Percentiles rank a stretch among this genome's conserved stretches.
These are phyloP conservation scores for Erpobdella octoculata DNA, from an alignment of 2,888 invertebrate species.

Conservation along the genomic window DNA sequence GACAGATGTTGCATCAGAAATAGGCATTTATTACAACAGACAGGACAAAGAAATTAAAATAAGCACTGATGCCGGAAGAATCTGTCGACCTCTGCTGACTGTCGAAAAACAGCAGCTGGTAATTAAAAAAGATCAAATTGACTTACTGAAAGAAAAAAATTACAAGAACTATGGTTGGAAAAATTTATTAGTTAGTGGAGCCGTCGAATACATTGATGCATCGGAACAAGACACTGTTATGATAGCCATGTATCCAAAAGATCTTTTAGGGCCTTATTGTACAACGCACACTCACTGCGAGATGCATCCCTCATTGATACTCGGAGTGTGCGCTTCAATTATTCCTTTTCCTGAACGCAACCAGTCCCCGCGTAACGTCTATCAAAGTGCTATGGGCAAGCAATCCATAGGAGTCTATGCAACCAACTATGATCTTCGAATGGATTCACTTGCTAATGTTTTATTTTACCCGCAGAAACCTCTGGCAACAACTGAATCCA, in stretches of 20 bases:
- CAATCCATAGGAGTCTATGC: conserved; percentile 90
- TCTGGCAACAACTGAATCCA: conserved; percentile 88
- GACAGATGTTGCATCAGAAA: conserved; percentile 99
- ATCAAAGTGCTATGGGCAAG: conserved; percentile 99
- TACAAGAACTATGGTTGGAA: conserved; percentile 76
- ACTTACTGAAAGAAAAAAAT: conserved; percentile 88
- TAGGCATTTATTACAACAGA: conserved; percentile 98
- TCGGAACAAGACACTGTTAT: conserved; percentile 98
- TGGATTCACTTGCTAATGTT: conserved; percentile 98
- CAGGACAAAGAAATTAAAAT: conserved; percentile 96
- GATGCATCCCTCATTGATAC: conserved; percentile 99
- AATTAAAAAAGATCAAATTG: conserved; percentile 87
- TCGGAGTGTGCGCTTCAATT: conserved; percentile 98
- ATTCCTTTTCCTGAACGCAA: conserved; percentile 99
- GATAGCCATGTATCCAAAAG: conserved; percentile 98
- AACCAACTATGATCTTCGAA: conserved; percentile 96
- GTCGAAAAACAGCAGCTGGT: conserved; percentile 87
- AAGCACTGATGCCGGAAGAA: conserved; percentile 96
- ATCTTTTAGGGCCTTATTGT: conserved; percentile 86
- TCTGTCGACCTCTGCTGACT: conserved; percentile 91
- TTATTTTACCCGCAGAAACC: conserved; percentile 99
- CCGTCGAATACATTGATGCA: conserved; percentile 98
- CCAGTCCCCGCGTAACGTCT: conserved; percentile 95
- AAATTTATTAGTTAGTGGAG: conserved; percentile 68
- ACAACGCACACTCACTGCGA: conserved; percentile 99